Base-by-base conservation (phyloP, 2,797 vertebrate genomes). In the Carcharodon carcharias region DNA sequence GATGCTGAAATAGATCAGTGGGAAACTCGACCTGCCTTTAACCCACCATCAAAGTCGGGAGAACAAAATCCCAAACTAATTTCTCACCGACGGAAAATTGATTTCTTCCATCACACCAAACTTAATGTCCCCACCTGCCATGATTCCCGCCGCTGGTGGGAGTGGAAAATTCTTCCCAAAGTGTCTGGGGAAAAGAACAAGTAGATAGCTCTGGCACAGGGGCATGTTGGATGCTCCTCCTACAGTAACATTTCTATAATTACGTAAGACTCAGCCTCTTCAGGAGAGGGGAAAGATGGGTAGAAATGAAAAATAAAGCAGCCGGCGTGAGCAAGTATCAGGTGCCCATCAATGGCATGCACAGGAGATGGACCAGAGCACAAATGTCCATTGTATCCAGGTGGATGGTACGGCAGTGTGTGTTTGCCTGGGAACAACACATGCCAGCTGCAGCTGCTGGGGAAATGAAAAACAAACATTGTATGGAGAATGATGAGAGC, bases 381-480 rank as follows among this genome's bases (percentile, higher is more conserved):
- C 67, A 95, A 95, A 31, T 95, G 40, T 54, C 28, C 94, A 95
- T 54, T 95, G 67, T 95, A 31, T 73, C 40, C 40, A 95, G 92
- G 63, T 45, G 92, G 16, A 92, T 94, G 92, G 92, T 35, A 94
- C 92, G 1, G 92, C 61, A 95, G 45, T 6, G 50, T 50, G 26
- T 18, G 45, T 95, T 92, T 92, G 31, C 58, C 28, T 71, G 93
- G 11, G 40, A 95, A 54, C 28, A 73, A 14, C 45, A 28, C 65
- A 16, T 2, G 26, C 9, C 93, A 54, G 67, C 94, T 95, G 94
- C 94, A 95, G 67, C 94, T 71, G 94, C 94, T 56, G n/a, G 50
- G 94, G 67, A 61, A 63, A 92, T 92, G 89, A 95, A 73, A 71
- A 26, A 54, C 26, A 95, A 73, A 73, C 94, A 54, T 54, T 73